A percentile compares a stretch with the other conserved stretches of the same genome.
These are phyloP conservation scores for Platyrinchus mystaceus DNA, from an alignment of 2,797 vertebrate species.

Conservation along the genomic window DNA sequence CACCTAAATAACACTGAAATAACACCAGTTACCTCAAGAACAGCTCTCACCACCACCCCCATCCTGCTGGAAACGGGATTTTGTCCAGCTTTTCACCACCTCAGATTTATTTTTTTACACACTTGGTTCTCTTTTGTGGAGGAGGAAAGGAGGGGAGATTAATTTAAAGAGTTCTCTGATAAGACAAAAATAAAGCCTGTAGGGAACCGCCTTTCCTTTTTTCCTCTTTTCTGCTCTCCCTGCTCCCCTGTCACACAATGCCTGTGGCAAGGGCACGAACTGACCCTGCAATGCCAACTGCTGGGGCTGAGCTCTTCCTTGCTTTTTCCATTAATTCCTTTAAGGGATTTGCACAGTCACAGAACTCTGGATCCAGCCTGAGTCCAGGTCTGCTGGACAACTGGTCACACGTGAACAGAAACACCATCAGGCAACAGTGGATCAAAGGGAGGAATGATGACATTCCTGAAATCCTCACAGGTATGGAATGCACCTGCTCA, in stretches of 20 bases:
- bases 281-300: neutral
- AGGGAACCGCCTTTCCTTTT: slow-evolving; percentile 51
- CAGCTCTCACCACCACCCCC: neutral
- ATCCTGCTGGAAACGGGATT: neutral
- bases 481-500: neutral
- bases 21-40: neutral
- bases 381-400: neutral
- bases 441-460: accelerated
- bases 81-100: neutral
- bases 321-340: neutral
- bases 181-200: slow-evolving; percentile 51
- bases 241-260: slow-evolving; percentile 11
- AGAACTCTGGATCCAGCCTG: neutral
- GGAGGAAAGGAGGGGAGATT: slow-evolving; percentile 57
- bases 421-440: neutral
- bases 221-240: neutral
- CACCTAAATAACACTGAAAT: neutral
- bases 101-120: neutral
- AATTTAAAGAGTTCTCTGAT: slow-evolving; percentile 18
- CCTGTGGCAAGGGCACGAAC: neutral
- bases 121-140: neutral
- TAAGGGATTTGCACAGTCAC: neutral
- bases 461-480: accelerated
- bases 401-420: neutral
- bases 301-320: neutral